Base-by-base conservation (phyloP, 2,797 vertebrate genomes). In the Luscinia megarhynchos region DNA sequence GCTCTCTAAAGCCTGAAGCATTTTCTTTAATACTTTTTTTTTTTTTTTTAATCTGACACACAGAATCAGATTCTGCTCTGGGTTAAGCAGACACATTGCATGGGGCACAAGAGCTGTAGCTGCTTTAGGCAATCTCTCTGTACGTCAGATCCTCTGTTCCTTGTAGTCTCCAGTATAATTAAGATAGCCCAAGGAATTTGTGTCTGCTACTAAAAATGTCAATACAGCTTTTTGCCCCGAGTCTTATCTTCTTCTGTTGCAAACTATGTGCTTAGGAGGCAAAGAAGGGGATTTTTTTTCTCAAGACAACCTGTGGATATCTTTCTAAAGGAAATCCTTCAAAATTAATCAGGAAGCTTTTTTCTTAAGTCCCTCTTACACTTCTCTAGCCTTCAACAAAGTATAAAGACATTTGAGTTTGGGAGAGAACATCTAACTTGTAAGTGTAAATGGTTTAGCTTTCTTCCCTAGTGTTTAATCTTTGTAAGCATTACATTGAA, bases 151-250 rank as follows among this genome's bases (percentile, higher is more conserved):
- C 72, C 45, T 87, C 64, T 79, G 63, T 75, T 92, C 63, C 72
- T 83, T 92, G 45, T 86, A 66, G 46, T 91, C 45, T 92, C 30
- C 26, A 40, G 36, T 69, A 68, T 80, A 96, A 86, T 81, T 92
- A 87, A 83, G 53, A 75, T 41, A 75, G 55, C 55, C 73, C 34
- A 78, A 92, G 82, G 73, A 94, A 84, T 61, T 93, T 76, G 34
- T 55, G 91, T 85, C 67, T 96, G 82, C 58, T 94, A 15, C 87
- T 73, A 63, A 45, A 93, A 92, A 89, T 68, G 64, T 85, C 78
- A 91, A 29, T 51, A 55, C 22, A 51, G 75, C 45, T 69, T 93
- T 91, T 70, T 87, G 70, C 70, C 63, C 2, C 32, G 29, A 68
- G 77, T 81, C 38, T 53, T 88, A 50, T 3, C 36, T 40, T 95